Conservation (phyloP, 1,140 invertebrate species). For the Drosophila orosa region DNA sequence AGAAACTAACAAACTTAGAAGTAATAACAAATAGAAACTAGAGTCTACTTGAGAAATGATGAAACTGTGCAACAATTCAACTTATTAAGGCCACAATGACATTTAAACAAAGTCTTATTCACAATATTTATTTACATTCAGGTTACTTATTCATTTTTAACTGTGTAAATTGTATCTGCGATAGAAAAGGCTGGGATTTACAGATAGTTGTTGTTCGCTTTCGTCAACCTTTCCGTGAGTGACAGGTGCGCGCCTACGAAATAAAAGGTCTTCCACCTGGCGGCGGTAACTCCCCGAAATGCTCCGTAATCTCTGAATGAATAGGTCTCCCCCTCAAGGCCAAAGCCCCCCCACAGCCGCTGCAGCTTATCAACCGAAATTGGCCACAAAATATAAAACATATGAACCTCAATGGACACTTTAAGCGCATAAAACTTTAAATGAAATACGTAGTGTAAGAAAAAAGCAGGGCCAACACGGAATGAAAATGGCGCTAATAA, state of each 20-base stretch:
- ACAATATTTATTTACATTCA: not conserved
- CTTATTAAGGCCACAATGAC: not conserved
- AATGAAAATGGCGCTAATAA: conserved; percentile 83
- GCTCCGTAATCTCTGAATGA: conserved; percentile 12
- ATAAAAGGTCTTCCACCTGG: conserved; percentile 15
- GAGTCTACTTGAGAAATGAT: not conserved
- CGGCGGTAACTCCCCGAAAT: conserved; percentile 9
- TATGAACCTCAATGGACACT: conserved; percentile 57
- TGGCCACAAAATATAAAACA: conserved; percentile 43
- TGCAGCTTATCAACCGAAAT: conserved; percentile 17
- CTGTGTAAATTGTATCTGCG: not conserved
- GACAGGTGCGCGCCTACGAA: conserved; percentile 56
- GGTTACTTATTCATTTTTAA: not conserved
- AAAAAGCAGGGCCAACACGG: conserved; percentile 20
- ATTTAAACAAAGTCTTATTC: not conserved
- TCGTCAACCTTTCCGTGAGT: conserved; percentile 46
- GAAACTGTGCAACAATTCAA: not conserved
- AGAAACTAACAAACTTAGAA: not conserved
- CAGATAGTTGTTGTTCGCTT: conserved; percentile 34
- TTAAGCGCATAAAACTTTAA: conserved; percentile 75
- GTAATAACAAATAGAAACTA: not conserved
- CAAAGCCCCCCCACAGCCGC: not conserved
- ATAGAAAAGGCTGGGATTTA: conserved; percentile 1
- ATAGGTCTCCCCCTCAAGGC: conserved; percentile 25
- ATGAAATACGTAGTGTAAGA: conserved; percentile 69